These are phyloP conservation scores for Carassius gibelio DNA, from an alignment of 2,113 vertebrate genomes.

Conservation along the genomic window DNA sequence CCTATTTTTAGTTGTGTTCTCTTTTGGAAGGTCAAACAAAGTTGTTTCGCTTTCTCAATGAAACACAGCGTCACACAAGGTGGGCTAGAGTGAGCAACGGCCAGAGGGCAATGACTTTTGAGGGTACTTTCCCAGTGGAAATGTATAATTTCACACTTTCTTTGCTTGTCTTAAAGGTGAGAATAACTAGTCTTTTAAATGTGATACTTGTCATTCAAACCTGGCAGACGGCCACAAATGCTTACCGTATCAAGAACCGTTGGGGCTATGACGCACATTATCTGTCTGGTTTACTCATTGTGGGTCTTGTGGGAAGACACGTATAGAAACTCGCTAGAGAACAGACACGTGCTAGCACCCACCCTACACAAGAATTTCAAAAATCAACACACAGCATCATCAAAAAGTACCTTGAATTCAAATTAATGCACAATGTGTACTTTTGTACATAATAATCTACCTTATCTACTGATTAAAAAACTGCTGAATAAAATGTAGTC, in stretches of 20 bases:
- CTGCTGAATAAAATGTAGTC: background rate
- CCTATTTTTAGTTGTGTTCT: too few species aligned
- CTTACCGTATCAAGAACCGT: slow-evolving; percentile 43
- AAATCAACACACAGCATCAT: too few species aligned
- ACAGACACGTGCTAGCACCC: background rate
- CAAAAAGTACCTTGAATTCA: slow-evolving; percentile 8
- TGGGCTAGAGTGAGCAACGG: too few species aligned
- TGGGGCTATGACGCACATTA: slow-evolving; percentile 33
- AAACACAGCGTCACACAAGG: too few species aligned
- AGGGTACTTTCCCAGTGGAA: too few species aligned
- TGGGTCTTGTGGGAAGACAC: slow-evolving; percentile 27
- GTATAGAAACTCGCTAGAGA: background rate
- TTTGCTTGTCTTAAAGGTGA: background rate
- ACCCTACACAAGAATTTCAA: too few species aligned
- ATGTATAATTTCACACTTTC: background rate
- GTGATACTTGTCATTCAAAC: background rate
- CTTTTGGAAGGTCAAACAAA: too few species aligned
- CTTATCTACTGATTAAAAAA: background rate
- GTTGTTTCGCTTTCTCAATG: too few species aligned
- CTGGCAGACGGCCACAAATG: slow-evolving; percentile 12
- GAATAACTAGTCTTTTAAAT: background rate
- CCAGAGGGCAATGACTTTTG: background rate
- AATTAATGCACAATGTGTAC: background rate
- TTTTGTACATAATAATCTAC: too few species aligned
- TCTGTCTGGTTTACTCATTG: slow-evolving; percentile 30